Base-by-base conservation (phyloP, 2,888 invertebrate genomes). In the Choreutis nemorana region DNA sequence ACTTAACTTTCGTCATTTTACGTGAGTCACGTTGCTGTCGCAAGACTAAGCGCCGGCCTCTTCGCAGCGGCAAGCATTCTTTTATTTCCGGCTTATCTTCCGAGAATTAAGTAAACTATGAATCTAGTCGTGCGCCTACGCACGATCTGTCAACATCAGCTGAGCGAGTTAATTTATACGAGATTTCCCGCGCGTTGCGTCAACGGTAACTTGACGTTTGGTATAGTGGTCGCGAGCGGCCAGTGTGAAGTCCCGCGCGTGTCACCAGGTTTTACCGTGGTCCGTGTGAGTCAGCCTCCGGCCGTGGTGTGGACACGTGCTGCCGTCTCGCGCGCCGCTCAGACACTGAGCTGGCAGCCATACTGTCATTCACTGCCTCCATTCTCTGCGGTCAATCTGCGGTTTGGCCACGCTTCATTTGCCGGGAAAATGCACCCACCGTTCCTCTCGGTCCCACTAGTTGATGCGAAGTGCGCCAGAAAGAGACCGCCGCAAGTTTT, bases 341-440 rank as follows among this genome's bases (percentile, higher is more conserved):
- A 55, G 68, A 68, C 62, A 79, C 77, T 77, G 70, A 71, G 49
- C 59, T 22, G 56, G 73, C 72, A 71, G 78, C 77, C 79, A 78
- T 75, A 65, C 77, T 78, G 73, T 73, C 77, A 77, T 72, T 73
- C 68, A 70, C 67, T 73, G 73, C 77, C 68, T 77, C 73, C 77
- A 73, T 72, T 72, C 75, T 75, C 79, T 78, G 79, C 72, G 79
- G 79, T 78, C 77, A 78, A 79, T 78, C 77, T 80, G 80, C 64
- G 80, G 80, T 78, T 65, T 71, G 58, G 75, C 73, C 78, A 77
- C 68, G 77, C 75, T 77, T 79, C 80, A 79, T 81, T 81, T 81
- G 77, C 70, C 68, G 72, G 70, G 78, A 78, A 80, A 80, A 78
- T 77, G 71, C 60, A 59, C 56, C 55, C 38, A 48, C 39, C 41